A percentile compares a stretch with the other conserved stretches of the same genome.
Evolutionary conservation across 2,113 vertebrate genomes (phyloP).

Genomic region (Casuarius casuarius): DNA sequence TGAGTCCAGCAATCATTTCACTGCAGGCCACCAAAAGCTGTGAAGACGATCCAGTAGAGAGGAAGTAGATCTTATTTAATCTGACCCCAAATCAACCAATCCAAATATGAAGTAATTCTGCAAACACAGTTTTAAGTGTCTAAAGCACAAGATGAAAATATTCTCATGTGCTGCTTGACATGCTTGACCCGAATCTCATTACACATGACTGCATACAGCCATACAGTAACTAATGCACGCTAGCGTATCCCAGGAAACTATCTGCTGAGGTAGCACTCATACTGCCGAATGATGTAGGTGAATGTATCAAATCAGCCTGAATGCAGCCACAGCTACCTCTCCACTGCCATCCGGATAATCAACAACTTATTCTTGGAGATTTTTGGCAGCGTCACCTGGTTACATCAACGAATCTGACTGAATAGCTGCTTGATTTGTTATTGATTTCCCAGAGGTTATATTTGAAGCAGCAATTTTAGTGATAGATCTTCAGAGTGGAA

Average conservation of each 20-base stretch:
- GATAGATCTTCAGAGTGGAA: slow-evolving; percentile 15
- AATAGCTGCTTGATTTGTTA: slow-evolving; percentile 65
- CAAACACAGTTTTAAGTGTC: background rate
- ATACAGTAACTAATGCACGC: background rate
- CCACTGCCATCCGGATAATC: background rate
- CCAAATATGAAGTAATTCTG: background rate
- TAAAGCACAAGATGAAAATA: background rate
- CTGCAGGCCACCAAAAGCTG: background rate
- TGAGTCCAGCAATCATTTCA: background rate
- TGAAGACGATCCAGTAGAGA: background rate
- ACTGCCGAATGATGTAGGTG: background rate
- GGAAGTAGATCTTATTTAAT: background rate
- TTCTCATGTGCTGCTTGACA: background rate
- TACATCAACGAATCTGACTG: slow-evolving; percentile 48
- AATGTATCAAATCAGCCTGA: background rate
- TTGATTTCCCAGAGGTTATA: slow-evolving; percentile 59
- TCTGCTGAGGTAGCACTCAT: background rate
- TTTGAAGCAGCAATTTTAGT: slow-evolving; percentile 39
- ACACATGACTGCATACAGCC: background rate
- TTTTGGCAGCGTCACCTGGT: slow-evolving; percentile 59
- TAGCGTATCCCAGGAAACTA: background rate
- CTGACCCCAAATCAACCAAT: background rate
- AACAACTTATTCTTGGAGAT: slow-evolving; percentile 28
- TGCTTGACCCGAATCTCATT: background rate
- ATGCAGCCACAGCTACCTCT: background rate